Evolutionary conservation across 2,888 invertebrate genomes (phyloP).

Genomic region (Acleris cristana): DNA sequence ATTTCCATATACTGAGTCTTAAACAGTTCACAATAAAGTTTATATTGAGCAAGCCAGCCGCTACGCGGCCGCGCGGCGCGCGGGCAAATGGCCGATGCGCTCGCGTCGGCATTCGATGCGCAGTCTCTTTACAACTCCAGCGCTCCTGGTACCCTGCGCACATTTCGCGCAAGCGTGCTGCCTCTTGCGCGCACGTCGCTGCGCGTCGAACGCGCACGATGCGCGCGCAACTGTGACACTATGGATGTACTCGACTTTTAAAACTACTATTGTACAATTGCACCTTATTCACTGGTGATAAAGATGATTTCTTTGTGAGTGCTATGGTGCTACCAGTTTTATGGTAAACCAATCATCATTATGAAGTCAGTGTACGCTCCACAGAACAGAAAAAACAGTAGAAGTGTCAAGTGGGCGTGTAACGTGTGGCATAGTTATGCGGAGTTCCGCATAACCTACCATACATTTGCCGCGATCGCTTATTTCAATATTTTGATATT

Average conservation of each 20-base stretch:
- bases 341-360: too few species aligned
- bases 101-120: conserved; percentile 6
- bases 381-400: too few species aligned
- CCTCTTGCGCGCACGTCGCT: conserved; percentile 61
- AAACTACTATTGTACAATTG: background rate
- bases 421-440: too few species aligned
- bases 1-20: background rate
- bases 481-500: too few species aligned
- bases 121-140: conserved; percentile 36
- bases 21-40: background rate
- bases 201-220: conserved; percentile 59
- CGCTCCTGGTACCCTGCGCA: conserved; percentile 76
- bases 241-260: background rate
- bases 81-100: conserved; percentile 5
- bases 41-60: background rate
- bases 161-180: conserved; percentile 80
- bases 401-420: too few species aligned
- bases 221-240: conserved; percentile 61
- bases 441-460: too few species aligned
- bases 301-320: background rate
- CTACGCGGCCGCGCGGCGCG: too few species aligned
- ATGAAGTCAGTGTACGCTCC: too few species aligned
- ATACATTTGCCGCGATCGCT: too few species aligned
- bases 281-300: background rate
- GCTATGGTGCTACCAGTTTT: background rate